phyloP scores from a whole-genome alignment of 2,113 vertebrate species.

The Hypanus sabinus region DNA sequence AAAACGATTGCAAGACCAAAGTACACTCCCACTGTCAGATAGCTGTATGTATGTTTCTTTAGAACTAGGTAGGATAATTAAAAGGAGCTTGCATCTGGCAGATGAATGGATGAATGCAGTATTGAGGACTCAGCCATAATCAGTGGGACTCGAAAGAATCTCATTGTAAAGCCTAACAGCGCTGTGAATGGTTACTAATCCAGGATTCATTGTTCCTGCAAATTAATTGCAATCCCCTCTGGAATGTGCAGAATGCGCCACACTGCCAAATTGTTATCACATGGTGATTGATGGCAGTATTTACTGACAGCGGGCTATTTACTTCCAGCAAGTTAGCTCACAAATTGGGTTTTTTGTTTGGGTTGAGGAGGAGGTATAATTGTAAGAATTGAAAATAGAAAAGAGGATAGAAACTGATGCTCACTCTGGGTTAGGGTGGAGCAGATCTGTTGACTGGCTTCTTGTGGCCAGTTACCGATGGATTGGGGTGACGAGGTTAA shows the following conservation, averaged over 20 bases:
- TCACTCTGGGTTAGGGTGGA: too few species aligned
- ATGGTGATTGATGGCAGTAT: slow-evolving; percentile 50
- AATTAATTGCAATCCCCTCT: slow-evolving; percentile 58
- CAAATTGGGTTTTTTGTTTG: background rate
- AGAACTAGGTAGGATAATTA: background rate
- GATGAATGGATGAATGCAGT: background rate
- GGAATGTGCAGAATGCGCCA: slow-evolving; percentile 52
- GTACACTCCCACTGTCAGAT: background rate
- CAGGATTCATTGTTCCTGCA: slow-evolving; percentile 50
- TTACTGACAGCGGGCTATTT: slow-evolving; percentile 49
- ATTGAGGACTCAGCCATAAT: background rate
- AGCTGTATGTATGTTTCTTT: background rate
- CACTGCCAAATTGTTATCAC: slow-evolving; percentile 55
- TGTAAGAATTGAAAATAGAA: too few species aligned
- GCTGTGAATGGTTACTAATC: slow-evolving; percentile 41
- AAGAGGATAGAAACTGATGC: too few species aligned
- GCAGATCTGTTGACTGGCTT: too few species aligned
- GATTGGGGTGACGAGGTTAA: too few species aligned
- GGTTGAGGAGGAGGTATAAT: background rate
- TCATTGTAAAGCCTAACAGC: background rate
- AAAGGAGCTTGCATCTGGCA: background rate
- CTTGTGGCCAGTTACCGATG: too few species aligned
- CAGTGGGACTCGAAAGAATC: background rate
- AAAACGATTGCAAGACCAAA: background rate
- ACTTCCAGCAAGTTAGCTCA: slow-evolving; percentile 37